Percentiles rank a stretch among this genome's conserved stretches.
Evolutionary conservation across 1,140 invertebrate species (phyloP).

Genomic region (Drosophila malerkotliana): DNA sequence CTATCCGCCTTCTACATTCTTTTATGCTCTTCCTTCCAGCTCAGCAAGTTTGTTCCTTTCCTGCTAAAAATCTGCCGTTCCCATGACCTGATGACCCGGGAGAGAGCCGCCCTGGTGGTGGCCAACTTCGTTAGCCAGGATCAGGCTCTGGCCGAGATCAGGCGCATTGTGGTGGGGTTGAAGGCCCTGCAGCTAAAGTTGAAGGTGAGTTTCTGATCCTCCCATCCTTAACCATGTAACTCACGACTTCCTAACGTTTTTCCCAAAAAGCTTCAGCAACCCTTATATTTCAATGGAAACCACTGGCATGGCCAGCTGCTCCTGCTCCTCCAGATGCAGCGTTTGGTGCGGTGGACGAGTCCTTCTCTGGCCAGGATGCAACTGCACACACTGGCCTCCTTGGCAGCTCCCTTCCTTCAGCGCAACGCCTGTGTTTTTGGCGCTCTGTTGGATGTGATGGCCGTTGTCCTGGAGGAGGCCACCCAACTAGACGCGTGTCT

Average conservation of each 20-base stretch:
- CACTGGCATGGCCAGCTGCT: constrained; percentile 34
- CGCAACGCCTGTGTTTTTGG: constrained; percentile 84
- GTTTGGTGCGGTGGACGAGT: constrained; percentile 25
- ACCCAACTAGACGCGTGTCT: background rate
- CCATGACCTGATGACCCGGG: constrained; percentile 41
- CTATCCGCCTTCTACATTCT: background rate
- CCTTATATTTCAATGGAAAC: background rate
- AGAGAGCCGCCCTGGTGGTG: constrained; percentile 42
- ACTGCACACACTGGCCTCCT: constrained; percentile 19
- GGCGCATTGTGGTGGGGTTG: constrained; percentile 7
- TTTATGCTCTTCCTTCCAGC: constrained; percentile 84
- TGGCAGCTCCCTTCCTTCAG: background rate
- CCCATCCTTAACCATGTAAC: too few species aligned
- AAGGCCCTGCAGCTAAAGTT: constrained; percentile 10
- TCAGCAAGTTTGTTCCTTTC: constrained; percentile 87
- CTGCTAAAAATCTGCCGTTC: constrained; percentile 86
- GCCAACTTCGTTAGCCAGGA: constrained; percentile 38
- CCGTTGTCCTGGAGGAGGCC: constrained; percentile 18
- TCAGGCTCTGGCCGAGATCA: constrained; percentile 14
- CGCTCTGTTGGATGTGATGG: constrained; percentile 37
- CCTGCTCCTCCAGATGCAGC: constrained; percentile 34
- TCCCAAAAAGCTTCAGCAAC: background rate
- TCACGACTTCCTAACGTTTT: too few species aligned
- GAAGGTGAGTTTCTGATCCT: constrained; percentile 75
- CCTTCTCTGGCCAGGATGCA: constrained; percentile 1